Evolutionary conservation across 1,140 invertebrate genomes (phyloP), one percentile per base, ranked within the genome.

Genomic region (Drosophila gunungcola): DNA sequence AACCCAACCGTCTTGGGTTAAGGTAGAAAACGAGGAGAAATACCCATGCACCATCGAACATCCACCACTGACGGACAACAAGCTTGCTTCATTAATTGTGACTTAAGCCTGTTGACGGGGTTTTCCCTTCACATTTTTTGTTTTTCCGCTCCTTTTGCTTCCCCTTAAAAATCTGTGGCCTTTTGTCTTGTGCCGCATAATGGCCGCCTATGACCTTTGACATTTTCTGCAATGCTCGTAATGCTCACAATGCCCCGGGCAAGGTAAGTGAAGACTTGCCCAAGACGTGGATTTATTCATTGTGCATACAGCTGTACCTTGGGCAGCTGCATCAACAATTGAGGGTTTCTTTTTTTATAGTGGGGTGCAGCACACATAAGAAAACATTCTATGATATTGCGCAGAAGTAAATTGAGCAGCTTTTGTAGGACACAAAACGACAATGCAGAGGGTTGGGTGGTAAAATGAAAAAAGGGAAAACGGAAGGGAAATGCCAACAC

Each of bases 201-300:
- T 63, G 51, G 62, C 64, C 53, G 82, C 75, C 76, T 81, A 88
- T 83, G 83, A 88, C 83, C 83, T 86, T 79, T 86, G 83, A 86
- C 83, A 86, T 86, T 76, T 73, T 86, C 57, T 63, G 78, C 73
- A 70, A 27, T 52, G 46, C 42, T 63, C 61, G 78, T 68, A 70
- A 27, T 52, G 46, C 42, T 63, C 61, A 78, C 73, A 85, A 67
- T 85, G 81, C 46, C 61, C 51, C 49, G 39, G 73, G 78, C 45
- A 52, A 51, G 58, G 63, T 53, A 63, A 83, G 65, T 63, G 82
- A 56, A 51, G 53, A 49, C 72, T 52, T 56, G 70, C 72, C 65
- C 67, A 49, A 70, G 67, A 56, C 60, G 29, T 27, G 58, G 70
- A 74, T 74, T 74, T 74, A 53, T 65, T 34, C 73, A 65, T 74